Evolutionary conservation across 2,797 vertebrate species (phyloP), one percentile per base, ranked within the genome.

Genomic region (Labeo calbasu): DNA sequence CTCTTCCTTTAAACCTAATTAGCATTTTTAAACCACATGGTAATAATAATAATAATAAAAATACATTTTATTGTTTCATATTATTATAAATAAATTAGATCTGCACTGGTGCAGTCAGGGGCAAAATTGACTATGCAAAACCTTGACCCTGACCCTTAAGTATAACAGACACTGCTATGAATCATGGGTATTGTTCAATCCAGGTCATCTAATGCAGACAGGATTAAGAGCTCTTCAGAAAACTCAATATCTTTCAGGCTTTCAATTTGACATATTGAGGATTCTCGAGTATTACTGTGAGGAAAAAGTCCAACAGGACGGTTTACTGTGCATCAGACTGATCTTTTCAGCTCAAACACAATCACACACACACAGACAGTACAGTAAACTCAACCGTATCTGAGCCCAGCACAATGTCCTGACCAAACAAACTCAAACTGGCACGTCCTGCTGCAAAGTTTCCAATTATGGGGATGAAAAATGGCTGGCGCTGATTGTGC

Each of bases 341-440:
- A 43, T 57, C 70, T 77, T 71, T 55, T 53, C 86, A 91, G 87
- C 89, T 88, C 87, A 21, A 90, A 85, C 89, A 89, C 89, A 63
- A 28, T 15, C 61, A 11, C 21, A 59, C 43, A 46, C 43, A 46
- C 5, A 17, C 5, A 89, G 69, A 91, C 36, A 77, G 17, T 57
- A 84, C 46, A 53, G 59, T 43, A 66, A 61, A 72, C 79, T 25
- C 25, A 11, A 50, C 55, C 25, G 12, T 17, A 79, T 84, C 28
- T 36, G 75, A 69, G n/a, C n/a, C 21, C 59, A 73, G 43, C 85
- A 66, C 76, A 85, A 77, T 61, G 50, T 69, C 66, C 73, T 72
- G 66, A 84, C 70, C 70, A 84, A 84, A 84, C 80, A 75, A 80
- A 72, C 19, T 76, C 17, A 84, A 86, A 82, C 86, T 72, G 82